These are phyloP conservation scores for Apostichopus parvimensis DNA, from an alignment of 35 echinoderm and acorn worm genomes.

Conservation along the genomic window DNA sequence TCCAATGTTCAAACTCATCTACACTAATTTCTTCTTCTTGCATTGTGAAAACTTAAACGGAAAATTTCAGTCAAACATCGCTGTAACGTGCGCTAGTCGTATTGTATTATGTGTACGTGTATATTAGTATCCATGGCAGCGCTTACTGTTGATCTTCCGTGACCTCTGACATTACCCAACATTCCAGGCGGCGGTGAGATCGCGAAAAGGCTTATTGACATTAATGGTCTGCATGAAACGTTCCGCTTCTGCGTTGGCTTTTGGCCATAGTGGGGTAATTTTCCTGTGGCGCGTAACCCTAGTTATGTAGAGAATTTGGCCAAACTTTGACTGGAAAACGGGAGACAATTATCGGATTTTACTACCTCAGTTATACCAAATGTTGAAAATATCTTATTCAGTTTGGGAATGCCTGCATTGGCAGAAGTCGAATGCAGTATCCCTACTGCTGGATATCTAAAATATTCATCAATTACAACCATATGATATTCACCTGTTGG, in stretches of 20 bases:
- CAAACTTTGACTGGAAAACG: constrained; percentile 46
- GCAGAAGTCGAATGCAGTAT: background rate
- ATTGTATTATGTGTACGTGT: background rate
- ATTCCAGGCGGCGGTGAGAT: background rate
- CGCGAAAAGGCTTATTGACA: background rate
- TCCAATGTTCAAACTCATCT: constrained; percentile 39
- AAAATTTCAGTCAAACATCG: background rate
- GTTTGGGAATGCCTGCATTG: constrained; percentile 33
- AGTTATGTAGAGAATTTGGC: constrained; percentile 62
- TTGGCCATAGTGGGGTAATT: constrained; percentile 65
- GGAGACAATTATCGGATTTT: constrained; percentile 51
- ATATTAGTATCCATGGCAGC: background rate
- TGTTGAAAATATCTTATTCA: constrained; percentile 20
- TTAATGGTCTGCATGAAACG: constrained; percentile 69
- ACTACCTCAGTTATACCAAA: constrained; percentile 34
- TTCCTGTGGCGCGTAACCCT: constrained; percentile 69
- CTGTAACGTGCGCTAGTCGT: background rate
- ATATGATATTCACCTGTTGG: constrained; percentile 66
- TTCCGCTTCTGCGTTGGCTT: constrained; percentile 82
- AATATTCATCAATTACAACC: constrained; percentile 77
- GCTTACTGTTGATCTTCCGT: background rate
- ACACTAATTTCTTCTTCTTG: background rate
- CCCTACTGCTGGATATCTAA: constrained; percentile 65
- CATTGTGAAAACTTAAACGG: background rate
- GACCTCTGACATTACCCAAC: background rate